Evolutionary conservation across 2,797 vertebrate species (phyloP).

Genomic region (Gymnothorax reevesii): DNA sequence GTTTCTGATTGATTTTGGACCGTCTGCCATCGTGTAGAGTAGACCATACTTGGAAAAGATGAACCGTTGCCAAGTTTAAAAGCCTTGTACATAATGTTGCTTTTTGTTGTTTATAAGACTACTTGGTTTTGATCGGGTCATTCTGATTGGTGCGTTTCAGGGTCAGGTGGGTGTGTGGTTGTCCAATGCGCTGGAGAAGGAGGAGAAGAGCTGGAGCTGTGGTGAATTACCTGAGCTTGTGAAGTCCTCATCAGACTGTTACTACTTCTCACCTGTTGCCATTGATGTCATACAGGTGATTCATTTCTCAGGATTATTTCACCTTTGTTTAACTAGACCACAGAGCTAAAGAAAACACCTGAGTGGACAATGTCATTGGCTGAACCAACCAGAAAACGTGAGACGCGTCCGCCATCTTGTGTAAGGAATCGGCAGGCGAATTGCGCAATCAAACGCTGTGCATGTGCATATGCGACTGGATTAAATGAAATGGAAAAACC

Average conservation of each 20-base stretch:
- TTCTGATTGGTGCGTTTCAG: slow-evolving; percentile 53
- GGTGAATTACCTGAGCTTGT: slow-evolving; percentile 63
- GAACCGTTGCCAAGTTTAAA: background rate
- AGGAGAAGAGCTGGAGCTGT: slow-evolving; percentile 65
- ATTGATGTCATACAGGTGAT: slow-evolving; percentile 85
- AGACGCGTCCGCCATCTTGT: too few relatives aligned
- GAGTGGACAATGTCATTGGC: too few relatives aligned
- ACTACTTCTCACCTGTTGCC: slow-evolving; percentile 75
- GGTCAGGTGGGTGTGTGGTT: slow-evolving; percentile 61
- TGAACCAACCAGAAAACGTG: too few relatives aligned
- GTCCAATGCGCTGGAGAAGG: slow-evolving; percentile 65
- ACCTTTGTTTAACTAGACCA: background rate
- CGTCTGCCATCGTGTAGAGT: background rate
- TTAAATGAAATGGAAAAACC: too few relatives aligned
- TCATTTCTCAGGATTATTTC: background rate
- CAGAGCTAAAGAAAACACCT: too few relatives aligned
- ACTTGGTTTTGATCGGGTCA: background rate
- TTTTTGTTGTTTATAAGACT: background rate
- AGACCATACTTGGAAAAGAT: background rate
- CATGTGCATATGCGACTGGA: too few relatives aligned
- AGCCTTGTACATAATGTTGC: background rate
- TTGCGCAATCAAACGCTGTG: too few relatives aligned
- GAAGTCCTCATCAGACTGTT: slow-evolving; percentile 56
- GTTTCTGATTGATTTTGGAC: background rate
- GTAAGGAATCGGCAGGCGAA: too few relatives aligned